Evolutionary conservation across 2,888 invertebrate genomes (phyloP).

Genomic region (Macrosoma leucophasiata): DNA sequence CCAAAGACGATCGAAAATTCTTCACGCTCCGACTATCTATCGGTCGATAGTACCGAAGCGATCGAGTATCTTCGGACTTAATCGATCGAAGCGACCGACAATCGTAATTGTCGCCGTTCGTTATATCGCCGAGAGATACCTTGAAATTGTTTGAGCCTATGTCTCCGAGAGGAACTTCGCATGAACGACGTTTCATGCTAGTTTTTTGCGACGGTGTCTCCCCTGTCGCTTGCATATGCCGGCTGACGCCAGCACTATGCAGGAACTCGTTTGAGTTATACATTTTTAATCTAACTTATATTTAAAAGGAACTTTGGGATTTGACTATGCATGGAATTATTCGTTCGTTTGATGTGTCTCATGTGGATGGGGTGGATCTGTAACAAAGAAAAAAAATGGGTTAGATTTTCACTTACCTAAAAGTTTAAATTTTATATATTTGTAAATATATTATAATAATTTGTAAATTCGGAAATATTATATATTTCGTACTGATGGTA

Average conservation of each 20-base stretch:
- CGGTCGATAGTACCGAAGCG: conserved; percentile 52
- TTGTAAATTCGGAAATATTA: no score
- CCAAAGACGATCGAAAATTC: conserved; percentile 61
- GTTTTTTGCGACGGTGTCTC: conserved; percentile 66
- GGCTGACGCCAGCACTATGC: conserved; percentile 66
- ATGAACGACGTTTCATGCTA: conserved; percentile 65
- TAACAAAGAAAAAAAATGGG: conserved; percentile 44
- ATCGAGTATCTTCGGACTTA: conserved; percentile 55
- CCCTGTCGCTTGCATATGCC: conserved; percentile 68
- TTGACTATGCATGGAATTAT: conserved; percentile 70
- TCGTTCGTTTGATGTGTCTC: conserved; percentile 38
- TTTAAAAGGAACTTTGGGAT: conserved; percentile 61
- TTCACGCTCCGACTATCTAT: conserved; percentile 65
- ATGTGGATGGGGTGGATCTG: conserved; percentile 44
- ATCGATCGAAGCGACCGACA: conserved; percentile 55
- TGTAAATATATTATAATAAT: conserved; percentile 19
- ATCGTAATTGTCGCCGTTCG: conserved; percentile 51
- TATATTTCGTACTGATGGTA: no score
- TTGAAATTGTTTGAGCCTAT: conserved; percentile 66
- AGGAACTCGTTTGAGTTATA: conserved; percentile 67
- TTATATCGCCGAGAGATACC: conserved; percentile 62
- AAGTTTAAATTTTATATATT: neutral
- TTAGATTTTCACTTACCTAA: neutral
- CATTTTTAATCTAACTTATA: conserved; percentile 48
- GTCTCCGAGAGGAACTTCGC: conserved; percentile 66